Base-by-base conservation (phyloP, 2,888 invertebrate species). In the Linhomoeus sp. region DNA sequence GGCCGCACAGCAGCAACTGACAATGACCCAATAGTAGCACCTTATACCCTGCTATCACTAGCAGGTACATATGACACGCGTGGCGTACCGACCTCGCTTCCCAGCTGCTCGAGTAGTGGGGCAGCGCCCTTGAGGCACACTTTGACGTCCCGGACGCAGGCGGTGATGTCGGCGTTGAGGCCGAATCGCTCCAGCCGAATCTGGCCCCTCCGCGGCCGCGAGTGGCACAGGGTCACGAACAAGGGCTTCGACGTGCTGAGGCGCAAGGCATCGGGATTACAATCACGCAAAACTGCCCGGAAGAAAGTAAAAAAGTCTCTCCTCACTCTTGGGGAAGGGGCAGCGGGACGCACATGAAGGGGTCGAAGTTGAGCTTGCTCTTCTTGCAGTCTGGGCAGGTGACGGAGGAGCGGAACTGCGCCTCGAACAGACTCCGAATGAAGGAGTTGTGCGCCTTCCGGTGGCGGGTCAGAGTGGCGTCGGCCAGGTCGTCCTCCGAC, bases 291-390 rank as follows among this genome's bases (percentile, higher is more conserved):
- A n/a, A n/a, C n/a, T n/a, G n/a, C n/a, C n/a, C n/a, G n/a, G n/a
- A n/a, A n/a, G n/a, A n/a, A n/a, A n/a, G n/a, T n/a, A n/a, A n/a
- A n/a, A n/a, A n/a, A n/a, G n/a, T n/a, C n/a, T n/a, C 76, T 38
- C 85, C 82, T 72, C 84, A 84, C 53, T 80, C 76, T 61, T 83
- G 81, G 24, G 90, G 88, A 54, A 90, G 76, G 58, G 90, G 90
- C 50, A 92, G 80, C 50, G 88, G 88, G 55, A 92, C 82, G 67
- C 88, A 90, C 56, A 90, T 80, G 70, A 90, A 92, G 20, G 90
- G 88, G 68, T 92, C 92, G 70, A 90, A 92, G 37, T 90, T 92
- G 69, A 88, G 88, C 55, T 86, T 86, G 62, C 86, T 85, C 52
- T 83, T 77, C 58, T 80, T 77, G 70, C 92, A 92, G 58, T 84